Base-by-base conservation (phyloP, 2,797 vertebrate genomes). In the Poecile montanus region DNA sequence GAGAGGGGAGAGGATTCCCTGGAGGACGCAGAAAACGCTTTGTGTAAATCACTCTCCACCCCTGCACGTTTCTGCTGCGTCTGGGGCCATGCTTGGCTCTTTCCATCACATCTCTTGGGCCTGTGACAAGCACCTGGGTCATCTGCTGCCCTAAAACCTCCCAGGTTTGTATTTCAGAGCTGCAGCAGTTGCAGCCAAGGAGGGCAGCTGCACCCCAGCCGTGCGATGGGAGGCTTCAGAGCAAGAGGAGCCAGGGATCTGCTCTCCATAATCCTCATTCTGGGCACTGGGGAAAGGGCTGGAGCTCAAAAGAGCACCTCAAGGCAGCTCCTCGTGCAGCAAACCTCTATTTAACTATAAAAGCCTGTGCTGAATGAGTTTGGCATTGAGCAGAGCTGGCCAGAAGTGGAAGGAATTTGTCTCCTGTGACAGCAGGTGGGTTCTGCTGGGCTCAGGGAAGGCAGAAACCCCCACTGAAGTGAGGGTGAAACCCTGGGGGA, bases 11-110 rank as follows among this genome's bases (percentile, higher is more conserved):
- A 19, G 3, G 30, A 13, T 91, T 63, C 66, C 73, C 23, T 20
- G 20, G 23, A 40, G 60, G 4, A 15, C 2, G 2, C 67, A 47
- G 8, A 13, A 60, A 11, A 62, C 9, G 10, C 73, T 22, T 25
- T 32, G 6, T 18, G 3, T 26, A 23, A 79, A 68, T 50, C 2
- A 1, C 14, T 47, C 53, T 45, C 40, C 48, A n/a, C 13, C 57
- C 44, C 27, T 38, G 21, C 34, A 3, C 0, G 2, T 6, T 78
- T 38, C 54, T 85, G 6, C 38, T 82, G 14, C 2, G 0, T 38
- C 13, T 91, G 75, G 26, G 51, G 50, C 42, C 13, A 4, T 34
- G 42, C 63, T 79, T 38, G 44, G 42, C 47, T 78, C 40, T 73
- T 74, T 15, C 56, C 36, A 19, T 48, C 30, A 9, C 29, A 29